Percentiles rank a stretch among this genome's conserved stretches.
These are phyloP conservation scores for Caligus rogercresseyi DNA, from an alignment of 1,140 invertebrate genomes.

Conservation along the genomic window DNA sequence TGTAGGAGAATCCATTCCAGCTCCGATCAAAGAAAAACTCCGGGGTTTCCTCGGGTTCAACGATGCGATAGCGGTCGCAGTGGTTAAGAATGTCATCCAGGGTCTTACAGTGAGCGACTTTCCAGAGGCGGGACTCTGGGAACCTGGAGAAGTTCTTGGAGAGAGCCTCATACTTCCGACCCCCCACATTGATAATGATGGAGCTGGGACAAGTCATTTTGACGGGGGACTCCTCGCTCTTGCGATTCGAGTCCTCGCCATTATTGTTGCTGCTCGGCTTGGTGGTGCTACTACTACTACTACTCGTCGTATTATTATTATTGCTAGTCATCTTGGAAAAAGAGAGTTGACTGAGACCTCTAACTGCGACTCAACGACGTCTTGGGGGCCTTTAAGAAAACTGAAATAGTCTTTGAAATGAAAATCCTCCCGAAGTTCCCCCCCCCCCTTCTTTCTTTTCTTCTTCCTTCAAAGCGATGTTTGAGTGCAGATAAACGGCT, in stretches of 20 bases:
- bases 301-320: not conserved
- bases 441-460: no score
- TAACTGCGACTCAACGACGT: not conserved
- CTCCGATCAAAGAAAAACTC: constrained; percentile 15
- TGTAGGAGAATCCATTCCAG: constrained; percentile 1
- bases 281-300: not conserved
- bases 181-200: constrained; percentile 11
- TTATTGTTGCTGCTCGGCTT: not conserved
- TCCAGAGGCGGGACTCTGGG: constrained; percentile 13
- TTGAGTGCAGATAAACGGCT: not conserved
- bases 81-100: constrained; percentile 2
- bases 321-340: not conserved
- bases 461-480: not conserved
- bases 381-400: not conserved
- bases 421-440: not conserved
- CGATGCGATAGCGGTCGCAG: constrained; percentile 9
- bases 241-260: not conserved
- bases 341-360: not conserved
- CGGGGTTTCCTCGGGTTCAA: not conserved
- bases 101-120: not conserved
- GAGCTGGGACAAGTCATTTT: not conserved
- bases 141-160: constrained; percentile 8
- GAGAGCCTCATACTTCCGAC: constrained; percentile 9
- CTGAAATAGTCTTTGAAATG: not conserved
- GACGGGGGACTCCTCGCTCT: not conserved